Percentiles rank a stretch among this genome's conserved stretches.
Evolutionary conservation across 2,797 vertebrate genomes (phyloP).

Genomic region (Periparus ater): DNA sequence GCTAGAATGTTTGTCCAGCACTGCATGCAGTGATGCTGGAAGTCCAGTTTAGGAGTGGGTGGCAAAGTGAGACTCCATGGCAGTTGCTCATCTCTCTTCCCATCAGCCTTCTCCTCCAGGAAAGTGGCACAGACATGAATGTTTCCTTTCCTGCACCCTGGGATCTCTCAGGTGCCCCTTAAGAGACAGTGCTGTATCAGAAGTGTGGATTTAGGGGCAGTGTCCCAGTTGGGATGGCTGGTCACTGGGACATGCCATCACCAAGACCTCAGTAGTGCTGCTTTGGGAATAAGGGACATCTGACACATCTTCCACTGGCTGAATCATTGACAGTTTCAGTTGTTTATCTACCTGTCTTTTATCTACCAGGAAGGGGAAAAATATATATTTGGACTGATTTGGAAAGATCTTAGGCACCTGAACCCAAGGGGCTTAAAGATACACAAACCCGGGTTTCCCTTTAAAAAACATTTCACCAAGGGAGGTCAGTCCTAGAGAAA

Average conservation of each 20-base stretch:
- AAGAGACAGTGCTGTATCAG: neutral
- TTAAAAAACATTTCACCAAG: neutral
- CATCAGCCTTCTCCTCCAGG: neutral
- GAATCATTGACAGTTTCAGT: neutral
- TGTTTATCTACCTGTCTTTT: neutral
- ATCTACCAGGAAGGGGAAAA: neutral
- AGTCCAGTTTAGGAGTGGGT: neutral
- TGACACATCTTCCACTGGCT: neutral
- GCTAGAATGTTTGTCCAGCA: conserved; percentile 5
- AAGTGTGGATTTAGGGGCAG: neutral
- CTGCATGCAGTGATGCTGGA: neutral
- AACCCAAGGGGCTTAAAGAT: neutral
- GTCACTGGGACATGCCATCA: neutral
- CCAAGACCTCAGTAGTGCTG: neutral
- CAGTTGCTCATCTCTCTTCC: conserved; percentile 12
- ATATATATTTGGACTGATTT: neutral
- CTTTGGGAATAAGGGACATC: neutral
- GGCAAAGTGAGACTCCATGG: neutral
- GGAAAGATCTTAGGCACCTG: neutral
- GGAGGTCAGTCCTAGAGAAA: neutral
- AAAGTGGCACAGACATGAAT: neutral
- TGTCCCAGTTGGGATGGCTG: neutral
- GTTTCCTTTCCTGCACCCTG: neutral
- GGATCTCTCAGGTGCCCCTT: neutral
- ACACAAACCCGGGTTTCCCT: neutral